phyloP scores from a whole-genome alignment of 2,797 vertebrate species.

The Alectoris magna region DNA sequence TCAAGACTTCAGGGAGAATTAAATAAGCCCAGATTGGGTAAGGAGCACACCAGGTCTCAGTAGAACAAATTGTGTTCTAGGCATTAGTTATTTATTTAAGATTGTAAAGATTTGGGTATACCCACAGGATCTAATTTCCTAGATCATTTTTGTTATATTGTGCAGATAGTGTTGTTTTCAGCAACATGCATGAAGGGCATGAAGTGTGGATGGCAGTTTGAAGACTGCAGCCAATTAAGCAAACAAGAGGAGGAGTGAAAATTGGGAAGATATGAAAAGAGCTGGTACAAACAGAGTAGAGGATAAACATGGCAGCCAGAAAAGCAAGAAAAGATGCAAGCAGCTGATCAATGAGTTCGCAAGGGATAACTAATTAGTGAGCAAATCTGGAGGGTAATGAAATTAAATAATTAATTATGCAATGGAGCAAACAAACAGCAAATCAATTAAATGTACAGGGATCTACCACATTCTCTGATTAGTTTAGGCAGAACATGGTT shows the following conservation, averaged over 20 bases:
- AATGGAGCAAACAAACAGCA: constrained; percentile 22
- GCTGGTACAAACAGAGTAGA: not conserved
- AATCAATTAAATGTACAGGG: constrained; percentile 37
- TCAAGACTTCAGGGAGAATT: constrained; percentile 4
- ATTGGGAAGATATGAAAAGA: not conserved
- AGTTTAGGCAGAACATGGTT: constrained; percentile 50
- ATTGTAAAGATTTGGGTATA: not conserved
- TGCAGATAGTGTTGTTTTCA: not conserved
- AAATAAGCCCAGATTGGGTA: not conserved
- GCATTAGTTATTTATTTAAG: not conserved
- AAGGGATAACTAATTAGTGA: constrained; percentile 46
- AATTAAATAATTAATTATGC: constrained; percentile 47
- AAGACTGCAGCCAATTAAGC: not conserved
- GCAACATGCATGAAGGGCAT: not conserved
- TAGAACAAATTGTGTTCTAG: not conserved
- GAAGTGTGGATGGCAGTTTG: not conserved
- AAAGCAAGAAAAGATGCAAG: not conserved
- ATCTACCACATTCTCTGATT: constrained; percentile 45
- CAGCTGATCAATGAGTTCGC: not conserved
- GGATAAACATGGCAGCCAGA: not conserved
- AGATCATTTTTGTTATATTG: not conserved
- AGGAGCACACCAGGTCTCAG: not conserved
- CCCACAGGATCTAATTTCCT: not conserved
- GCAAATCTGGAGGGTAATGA: constrained; percentile 12
- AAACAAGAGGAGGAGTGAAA: not conserved